Evolutionary conservation across 2,113 vertebrate genomes (phyloP), one percentile per base, ranked within the genome.

Genomic region (Periophthalmus modestus): DNA sequence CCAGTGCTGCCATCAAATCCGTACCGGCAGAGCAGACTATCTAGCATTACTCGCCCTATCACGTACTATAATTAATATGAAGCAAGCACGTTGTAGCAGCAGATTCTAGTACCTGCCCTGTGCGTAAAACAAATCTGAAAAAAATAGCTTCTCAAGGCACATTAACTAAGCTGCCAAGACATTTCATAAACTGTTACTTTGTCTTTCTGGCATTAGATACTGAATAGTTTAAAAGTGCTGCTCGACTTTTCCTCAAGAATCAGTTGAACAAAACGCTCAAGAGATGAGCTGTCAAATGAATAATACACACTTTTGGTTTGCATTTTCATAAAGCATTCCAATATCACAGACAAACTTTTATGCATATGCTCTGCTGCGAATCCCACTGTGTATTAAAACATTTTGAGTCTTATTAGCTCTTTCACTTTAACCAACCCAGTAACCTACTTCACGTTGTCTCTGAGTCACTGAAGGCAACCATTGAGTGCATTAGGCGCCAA

Each of bases 401-500:
- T 76, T 74, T 65, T 52, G 21, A 74, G 66, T 66, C 71, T 81
- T 80, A 87, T 86, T 86, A 79, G 70, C 66, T 61, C 52, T 84
- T 79, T 82, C 87, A 84, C 82, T 83, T 82, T 86, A 74, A 79
- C 73, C 76, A 76, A 86, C 86, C 90, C 85, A 88, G 78, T 89
- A 87, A 92, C 86, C 87, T 82, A 88, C 87, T 90, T 89, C 84
- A 80, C 54, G 68, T 78, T 80, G 73, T 75, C 21, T 66, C 54
- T 88, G 84, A 89, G 80, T 89, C 87, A 88, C 79, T 75, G 15
- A 77, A 84, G 71, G 82, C 77, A 74, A 84, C 83, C 86, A 75
- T 46, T 0, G 68, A 68, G 77, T 75, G 81, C 83, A 69, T 85
- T 77, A 81, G 76, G 73, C 73, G 73, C 83, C 75, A 78, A 87